Base-by-base conservation (phyloP, 2,797 vertebrate genomes). In the Thalassophryne amazonica region DNA sequence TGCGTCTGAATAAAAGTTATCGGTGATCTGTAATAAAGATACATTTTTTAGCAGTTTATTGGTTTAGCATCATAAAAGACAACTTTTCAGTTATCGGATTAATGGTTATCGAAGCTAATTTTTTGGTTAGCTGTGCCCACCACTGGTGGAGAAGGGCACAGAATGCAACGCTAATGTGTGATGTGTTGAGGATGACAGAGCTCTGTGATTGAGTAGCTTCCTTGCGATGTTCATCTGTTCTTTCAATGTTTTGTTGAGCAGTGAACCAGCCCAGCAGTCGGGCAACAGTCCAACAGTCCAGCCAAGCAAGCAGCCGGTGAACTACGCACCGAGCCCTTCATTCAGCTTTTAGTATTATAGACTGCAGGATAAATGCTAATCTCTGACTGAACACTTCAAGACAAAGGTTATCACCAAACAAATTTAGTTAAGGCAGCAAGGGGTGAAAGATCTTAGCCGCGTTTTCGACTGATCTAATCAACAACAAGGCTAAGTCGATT, bases 321-420 rank as follows among this genome's bases (percentile, higher is more conserved):
- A 42, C 41, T 21, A 18, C 12, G 37, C 23, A 21, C 32, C 19
- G 32, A 16, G 60, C 39, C 34, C 10, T 30, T 69, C 54, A 49
- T 54, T 69, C 53, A 67, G 43, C 49, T 37, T 16, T 32, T 25
- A 42, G 42, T 45, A 43, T 53, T n/a, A 86, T 80, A 72, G 73
- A 85, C 76, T 73, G 45, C 31, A 42, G 63, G 69, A 57, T 76
- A 65, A 77, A 78, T 73, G 66, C 60, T 83, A 78, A 86, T 86
- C 65, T 70, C 69, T 84, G 71, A 87, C 78, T 84, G 79, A 85
- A 64, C 74, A 74, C 70, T 67, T 48, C 60, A 79, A 78, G 79
- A 86, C 75, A 84, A 83, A 87, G 86, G 81, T 86, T 83, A 83
- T 83, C 81, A 42, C 68, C 73, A 69, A 78, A 82, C 74, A 84